phyloP scores from a whole-genome alignment of 2,888 invertebrate species.

The Perdita meconis region DNA sequence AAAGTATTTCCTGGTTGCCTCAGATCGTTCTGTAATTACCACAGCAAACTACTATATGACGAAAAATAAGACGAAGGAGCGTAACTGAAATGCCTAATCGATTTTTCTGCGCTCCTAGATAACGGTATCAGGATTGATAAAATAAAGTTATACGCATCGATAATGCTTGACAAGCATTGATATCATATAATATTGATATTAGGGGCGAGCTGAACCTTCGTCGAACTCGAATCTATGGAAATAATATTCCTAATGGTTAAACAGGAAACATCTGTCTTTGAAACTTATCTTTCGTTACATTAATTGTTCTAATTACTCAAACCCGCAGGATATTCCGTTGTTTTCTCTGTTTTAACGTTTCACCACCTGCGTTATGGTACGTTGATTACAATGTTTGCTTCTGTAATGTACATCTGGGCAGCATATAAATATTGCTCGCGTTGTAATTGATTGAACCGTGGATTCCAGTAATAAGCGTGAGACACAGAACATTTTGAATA shows the following conservation, averaged over 20 bases:
- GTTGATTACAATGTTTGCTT: conserved; percentile 4
- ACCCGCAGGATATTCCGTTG: neutral
- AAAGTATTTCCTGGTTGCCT: neutral
- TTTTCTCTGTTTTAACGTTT: neutral
- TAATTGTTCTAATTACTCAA: neutral
- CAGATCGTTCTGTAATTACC: neutral
- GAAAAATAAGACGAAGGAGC: neutral
- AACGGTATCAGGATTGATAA: conserved; percentile 25
- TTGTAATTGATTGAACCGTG: conserved; percentile 25
- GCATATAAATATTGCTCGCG: no score
- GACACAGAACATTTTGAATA: conserved; percentile 6
- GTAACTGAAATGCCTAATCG: conserved; percentile 11
- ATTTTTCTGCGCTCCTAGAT: conserved; percentile 1
- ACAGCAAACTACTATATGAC: neutral
- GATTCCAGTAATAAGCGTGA: conserved; percentile 8
- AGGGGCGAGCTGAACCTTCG: neutral
- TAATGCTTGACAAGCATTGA: neutral
- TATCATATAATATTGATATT: conserved; percentile 16
- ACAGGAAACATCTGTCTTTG: neutral
- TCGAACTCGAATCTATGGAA: neutral
- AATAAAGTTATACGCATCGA: neutral
- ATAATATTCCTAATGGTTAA: neutral
- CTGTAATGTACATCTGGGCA: no score
- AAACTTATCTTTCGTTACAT: neutral
- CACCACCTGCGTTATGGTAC: neutral